Percentiles rank a stretch among this genome's conserved stretches.
These are phyloP conservation scores for Deilephila porcellus DNA, from an alignment of 2,888 invertebrate genomes.

Conservation along the genomic window DNA sequence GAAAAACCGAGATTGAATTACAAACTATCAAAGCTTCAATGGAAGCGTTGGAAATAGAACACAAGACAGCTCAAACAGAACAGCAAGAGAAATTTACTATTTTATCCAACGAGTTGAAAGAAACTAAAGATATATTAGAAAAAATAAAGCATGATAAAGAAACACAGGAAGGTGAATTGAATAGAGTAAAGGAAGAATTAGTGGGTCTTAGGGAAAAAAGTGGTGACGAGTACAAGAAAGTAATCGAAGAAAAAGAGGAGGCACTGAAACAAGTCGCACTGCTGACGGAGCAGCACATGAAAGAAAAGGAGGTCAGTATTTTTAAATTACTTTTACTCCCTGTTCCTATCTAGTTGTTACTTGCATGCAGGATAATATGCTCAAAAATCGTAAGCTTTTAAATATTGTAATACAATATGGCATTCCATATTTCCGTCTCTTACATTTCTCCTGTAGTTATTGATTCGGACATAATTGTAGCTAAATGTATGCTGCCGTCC, in stretches of 20 bases:
- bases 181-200: conserved; percentile 70
- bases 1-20: conserved; percentile 82
- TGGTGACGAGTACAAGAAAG: conserved; percentile 73
- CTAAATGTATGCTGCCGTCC: conserved; percentile 31
- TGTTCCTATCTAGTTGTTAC: not conserved
- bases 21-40: conserved; percentile 73
- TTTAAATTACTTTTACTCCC: conserved; percentile 30
- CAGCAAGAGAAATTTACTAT: conserved; percentile 70
- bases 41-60: conserved; percentile 77
- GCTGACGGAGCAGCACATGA: conserved; percentile 63
- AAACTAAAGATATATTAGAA: conserved; percentile 67
- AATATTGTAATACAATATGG: not conserved
- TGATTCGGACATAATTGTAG: not conserved
- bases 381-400: not conserved
- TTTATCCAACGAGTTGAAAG: conserved; percentile 69
- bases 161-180: conserved; percentile 66
- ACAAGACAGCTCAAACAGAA: conserved; percentile 71
- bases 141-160: conserved; percentile 65
- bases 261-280: conserved; percentile 67
- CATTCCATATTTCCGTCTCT: not conserved
- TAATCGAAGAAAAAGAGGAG: conserved; percentile 68
- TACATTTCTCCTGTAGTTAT: not conserved
- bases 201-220: conserved; percentile 66
- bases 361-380: conserved; percentile 27
- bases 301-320: conserved; percentile 76